Conservation (phyloP, 2,797 vertebrate species). For the Denticeps clupeoides region DNA sequence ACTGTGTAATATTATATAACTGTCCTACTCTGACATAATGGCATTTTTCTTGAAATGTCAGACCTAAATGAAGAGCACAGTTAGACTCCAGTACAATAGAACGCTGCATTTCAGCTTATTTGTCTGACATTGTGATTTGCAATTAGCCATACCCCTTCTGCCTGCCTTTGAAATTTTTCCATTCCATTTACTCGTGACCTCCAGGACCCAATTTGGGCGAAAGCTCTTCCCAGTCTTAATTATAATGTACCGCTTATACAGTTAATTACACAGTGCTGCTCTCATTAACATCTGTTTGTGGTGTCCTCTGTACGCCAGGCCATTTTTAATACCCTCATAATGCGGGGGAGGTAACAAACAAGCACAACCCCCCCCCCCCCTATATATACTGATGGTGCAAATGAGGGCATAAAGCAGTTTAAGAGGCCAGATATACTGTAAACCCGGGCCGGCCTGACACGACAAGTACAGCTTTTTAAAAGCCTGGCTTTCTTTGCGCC, state of each 20-base stretch:
- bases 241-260: constrained; percentile 54
- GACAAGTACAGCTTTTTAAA: too few relatives aligned
- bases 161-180: constrained; percentile 32
- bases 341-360: background rate
- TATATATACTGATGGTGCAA: too few relatives aligned
- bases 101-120: background rate
- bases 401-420: too few relatives aligned
- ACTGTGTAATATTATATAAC: too few relatives aligned
- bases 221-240: constrained; percentile 57
- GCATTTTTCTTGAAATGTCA: too few relatives aligned
- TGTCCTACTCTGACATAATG: too few relatives aligned
- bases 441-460: too few relatives aligned
- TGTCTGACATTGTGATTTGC: background rate
- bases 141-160: background rate
- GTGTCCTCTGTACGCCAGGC: constrained; percentile 41
- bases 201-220: constrained; percentile 46
- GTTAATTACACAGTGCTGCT: constrained; percentile 54
- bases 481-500: too few relatives aligned
- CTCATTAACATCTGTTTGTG: constrained; percentile 47
- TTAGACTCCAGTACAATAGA: too few relatives aligned
- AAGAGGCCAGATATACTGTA: too few relatives aligned
- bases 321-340: constrained; percentile 34
- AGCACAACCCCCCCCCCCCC: too few relatives aligned
- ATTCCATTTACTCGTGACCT: constrained; percentile 49
- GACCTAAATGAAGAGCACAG: too few relatives aligned